Base-by-base conservation (phyloP, 1,140 invertebrate species). In the Ceratosolen fusciceps region DNA sequence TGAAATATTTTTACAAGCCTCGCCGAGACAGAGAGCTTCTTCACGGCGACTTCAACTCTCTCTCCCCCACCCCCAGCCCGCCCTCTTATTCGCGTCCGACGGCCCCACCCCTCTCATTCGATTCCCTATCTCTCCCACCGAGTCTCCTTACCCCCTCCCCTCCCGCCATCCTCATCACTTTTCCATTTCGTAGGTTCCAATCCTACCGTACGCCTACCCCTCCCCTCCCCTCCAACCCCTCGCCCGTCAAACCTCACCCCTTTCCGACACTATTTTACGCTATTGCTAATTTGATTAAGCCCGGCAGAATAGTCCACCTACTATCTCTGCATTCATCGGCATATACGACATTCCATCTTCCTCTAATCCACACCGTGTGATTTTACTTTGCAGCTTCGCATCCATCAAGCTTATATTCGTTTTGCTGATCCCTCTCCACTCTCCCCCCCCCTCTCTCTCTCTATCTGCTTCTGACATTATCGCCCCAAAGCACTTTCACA, bases 201-300 rank as follows among this genome's bases (percentile, higher is more conserved):
- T 70, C 16, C 21, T 49, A 21, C 19, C 12, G n/a, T n/a, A 1
- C 4, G 1, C 9, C 37, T 12, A 0, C 1, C 19, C n/a, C 0
- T 21, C 68, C 24, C 19, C 29, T 16, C 0, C 37, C 8, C 65
- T 9, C 34, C 24, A 8, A 26, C 62, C 21, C 9, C 19, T 19
- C 3, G 9, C 19, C 3, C 24, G 24, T 24, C 54, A 12, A 54
- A 12, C 60, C 56, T 49, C n/a, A n/a, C 68, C 62, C 65, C 78
- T 74, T 67, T n/a, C n/a, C n/a, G n/a, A n/a, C n/a, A n/a, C n/a
- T 60, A 74, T 49, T 83, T 83, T 82, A 83, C 76, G 82, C 79
- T 78, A 52, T 60, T 82, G 82, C 74, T 84, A 83, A 83, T 85
- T 84, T 81, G 81, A 84, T 82, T 81, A 83, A 81, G 74, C 75